Evolutionary conservation across 1,140 invertebrate species (phyloP), one percentile per base, ranked within the genome.

Genomic region (Pomacea maculata): DNA sequence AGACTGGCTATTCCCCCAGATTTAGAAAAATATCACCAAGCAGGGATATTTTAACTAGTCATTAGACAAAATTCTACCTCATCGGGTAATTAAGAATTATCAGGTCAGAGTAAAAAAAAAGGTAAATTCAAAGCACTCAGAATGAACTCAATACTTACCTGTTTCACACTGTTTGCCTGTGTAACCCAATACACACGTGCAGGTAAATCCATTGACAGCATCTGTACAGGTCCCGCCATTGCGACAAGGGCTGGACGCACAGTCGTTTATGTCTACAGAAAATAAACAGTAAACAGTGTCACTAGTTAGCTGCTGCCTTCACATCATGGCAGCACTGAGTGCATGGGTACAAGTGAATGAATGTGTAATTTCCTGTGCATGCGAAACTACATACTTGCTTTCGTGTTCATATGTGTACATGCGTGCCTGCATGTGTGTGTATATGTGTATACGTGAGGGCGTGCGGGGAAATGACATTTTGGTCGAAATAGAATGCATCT

Each of bases 231-330:
- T 79, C 9, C 81, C 83, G 25, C 79, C 78, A 71, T 84, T 64
- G 1, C 67, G 79, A 80, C 83, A 86, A 12, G 85, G 85, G 12
- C 29, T 19, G 45, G 71, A 74, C 19, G 75, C 80, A 73, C 85
- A 86, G 61, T 85, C 85, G 65, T 85, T 75, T 12, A 85, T 82
- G 34, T 85, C 83, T 82, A 45, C 2, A 78, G 34, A 52, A 29
- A 73, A 21, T 25, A 25, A 25, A 25, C 25, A n/a, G 34, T 45
- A 45, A 45, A 45, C 68, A 45, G 15, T 19, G 1, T 21, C 6
- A 14, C 0, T 8, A 0, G 57, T 61, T 61, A 61, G 57, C 57
- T 61, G 57, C 11, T 61, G 57, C 1, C 15, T 61, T 61, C 57
- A 14, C 4, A 61, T 14, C 57, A 61, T 11, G 11, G 57, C 57